Percentiles rank a stretch among this genome's conserved stretches.
phyloP scores from a whole-genome alignment of 2,797 vertebrate genomes.

The Manis javanica region DNA sequence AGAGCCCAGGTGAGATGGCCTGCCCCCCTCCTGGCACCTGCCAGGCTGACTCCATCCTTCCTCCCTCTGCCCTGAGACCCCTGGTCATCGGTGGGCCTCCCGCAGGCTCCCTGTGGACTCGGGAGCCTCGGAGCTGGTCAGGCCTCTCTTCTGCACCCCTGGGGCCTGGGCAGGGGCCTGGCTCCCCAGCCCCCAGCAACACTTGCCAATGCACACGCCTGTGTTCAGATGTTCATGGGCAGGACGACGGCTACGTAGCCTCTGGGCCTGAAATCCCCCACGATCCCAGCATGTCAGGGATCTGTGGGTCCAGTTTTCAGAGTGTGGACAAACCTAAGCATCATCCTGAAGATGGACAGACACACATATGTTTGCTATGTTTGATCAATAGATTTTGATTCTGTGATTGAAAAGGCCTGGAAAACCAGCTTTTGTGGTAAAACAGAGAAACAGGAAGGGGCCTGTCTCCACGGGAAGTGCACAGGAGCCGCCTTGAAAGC shows the following conservation, averaged over 20 bases:
- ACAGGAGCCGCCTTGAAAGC: neutral
- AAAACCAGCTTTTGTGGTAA: neutral
- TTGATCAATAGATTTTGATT: neutral
- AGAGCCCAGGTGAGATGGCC: too few species aligned
- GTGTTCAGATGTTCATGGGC: too few species aligned
- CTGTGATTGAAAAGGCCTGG: neutral
- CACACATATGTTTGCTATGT: accelerated
- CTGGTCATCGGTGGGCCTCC: accelerated
- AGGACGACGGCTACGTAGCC: too few species aligned
- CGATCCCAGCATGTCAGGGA: too few species aligned
- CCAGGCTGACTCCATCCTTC: neutral
- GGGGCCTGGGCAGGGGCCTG: neutral
- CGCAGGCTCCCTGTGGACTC: accelerated
- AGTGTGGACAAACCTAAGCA: neutral
- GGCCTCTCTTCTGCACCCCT: too few species aligned
- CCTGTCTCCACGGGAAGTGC: neutral
- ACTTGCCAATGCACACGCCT: too few species aligned
- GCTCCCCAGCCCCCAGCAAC: too few species aligned
- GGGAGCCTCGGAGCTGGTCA: accelerated
- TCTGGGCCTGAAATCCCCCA: neutral
- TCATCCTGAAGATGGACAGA: neutral
- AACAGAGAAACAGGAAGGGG: neutral
- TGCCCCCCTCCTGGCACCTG: neutral
- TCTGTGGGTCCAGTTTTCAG: neutral
- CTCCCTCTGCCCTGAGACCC: too few species aligned